Evolutionary conservation across 2,113 vertebrate genomes (phyloP).

Genomic region (Nothocercus julius): DNA sequence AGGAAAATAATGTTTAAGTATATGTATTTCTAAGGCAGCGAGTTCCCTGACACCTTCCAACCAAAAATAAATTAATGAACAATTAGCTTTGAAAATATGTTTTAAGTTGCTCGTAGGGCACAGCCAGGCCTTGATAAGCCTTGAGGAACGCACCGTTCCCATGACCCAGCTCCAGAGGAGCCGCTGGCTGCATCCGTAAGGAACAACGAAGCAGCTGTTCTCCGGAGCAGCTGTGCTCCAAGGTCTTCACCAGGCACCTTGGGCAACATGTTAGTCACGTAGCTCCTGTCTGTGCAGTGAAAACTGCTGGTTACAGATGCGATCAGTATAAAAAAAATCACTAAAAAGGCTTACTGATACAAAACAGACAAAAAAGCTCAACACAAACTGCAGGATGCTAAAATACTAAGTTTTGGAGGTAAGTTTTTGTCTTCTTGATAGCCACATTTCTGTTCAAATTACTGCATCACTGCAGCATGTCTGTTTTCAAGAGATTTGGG

Average conservation of each 20-base stretch:
- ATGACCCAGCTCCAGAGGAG: conserved; percentile 27
- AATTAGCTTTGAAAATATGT: not conserved
- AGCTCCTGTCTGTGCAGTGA: not conserved
- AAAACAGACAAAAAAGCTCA: not conserved
- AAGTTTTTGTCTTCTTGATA: not conserved
- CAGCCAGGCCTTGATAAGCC: not conserved
- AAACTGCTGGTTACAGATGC: not conserved
- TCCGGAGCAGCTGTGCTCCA: not conserved
- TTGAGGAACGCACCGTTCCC: conserved; percentile 8
- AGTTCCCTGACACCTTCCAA: not conserved
- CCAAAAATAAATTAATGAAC: not conserved
- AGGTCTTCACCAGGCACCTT: not conserved
- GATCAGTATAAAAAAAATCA: not conserved
- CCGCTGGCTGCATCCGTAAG: not conserved
- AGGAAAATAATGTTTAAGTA: not conserved
- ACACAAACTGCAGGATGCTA: not conserved
- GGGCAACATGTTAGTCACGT: rapidly evolving
- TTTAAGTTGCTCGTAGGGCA: not conserved
- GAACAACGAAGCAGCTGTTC: conserved; percentile 36
- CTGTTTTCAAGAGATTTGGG: not conserved
- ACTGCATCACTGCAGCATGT: not conserved
- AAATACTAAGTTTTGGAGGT: not conserved
- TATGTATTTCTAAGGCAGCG: not conserved
- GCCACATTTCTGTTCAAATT: not conserved
- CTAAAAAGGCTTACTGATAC: not conserved